Conservation (phyloP, 1,140 invertebrate species). For the Drosophila prosaltans region DNA sequence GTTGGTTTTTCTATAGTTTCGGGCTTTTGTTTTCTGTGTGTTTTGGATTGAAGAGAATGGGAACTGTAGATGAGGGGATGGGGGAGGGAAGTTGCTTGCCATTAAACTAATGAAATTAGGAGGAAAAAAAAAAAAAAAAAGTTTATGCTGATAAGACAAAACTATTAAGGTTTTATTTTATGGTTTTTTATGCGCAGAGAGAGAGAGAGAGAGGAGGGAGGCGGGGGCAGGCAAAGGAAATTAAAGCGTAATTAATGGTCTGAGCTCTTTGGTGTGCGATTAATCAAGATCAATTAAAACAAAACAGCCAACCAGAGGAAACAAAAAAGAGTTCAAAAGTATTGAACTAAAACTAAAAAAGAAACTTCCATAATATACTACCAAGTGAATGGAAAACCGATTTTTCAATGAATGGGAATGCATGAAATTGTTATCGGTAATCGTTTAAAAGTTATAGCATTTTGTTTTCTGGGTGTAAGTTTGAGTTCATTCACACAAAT, state of each 20-base stretch:
- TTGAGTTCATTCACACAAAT: neutral
- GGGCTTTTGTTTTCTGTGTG: slow-evolving; percentile 24
- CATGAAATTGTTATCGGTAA: slow-evolving; percentile 1
- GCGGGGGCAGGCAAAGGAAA: slow-evolving; percentile 43
- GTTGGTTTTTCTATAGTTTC: slow-evolving; percentile 62
- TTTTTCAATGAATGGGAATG: neutral
- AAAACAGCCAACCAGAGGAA: no score
- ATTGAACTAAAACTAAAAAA: slow-evolving; percentile 65
- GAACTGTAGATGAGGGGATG: neutral
- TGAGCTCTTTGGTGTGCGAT: slow-evolving; percentile 60
- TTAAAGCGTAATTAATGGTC: slow-evolving; percentile 76
- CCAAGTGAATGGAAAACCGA: neutral
- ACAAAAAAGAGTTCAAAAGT: slow-evolving; percentile 68
- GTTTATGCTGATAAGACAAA: slow-evolving; percentile 78
- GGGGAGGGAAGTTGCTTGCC: slow-evolving; percentile 27
- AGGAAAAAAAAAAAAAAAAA: slow-evolving; percentile 45
- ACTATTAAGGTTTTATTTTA: slow-evolving; percentile 68
- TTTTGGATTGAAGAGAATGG: neutral
- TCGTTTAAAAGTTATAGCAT: neutral
- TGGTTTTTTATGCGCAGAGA: slow-evolving; percentile 19
- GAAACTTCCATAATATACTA: neutral
- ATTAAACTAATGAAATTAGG: slow-evolving; percentile 80
- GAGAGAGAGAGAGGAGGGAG: neutral
- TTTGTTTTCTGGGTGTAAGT: no score
- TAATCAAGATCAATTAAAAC: slow-evolving; percentile 77